Base-by-base conservation (phyloP, 2,113 vertebrate genomes). In the Pomatostomus ruficeps region DNA sequence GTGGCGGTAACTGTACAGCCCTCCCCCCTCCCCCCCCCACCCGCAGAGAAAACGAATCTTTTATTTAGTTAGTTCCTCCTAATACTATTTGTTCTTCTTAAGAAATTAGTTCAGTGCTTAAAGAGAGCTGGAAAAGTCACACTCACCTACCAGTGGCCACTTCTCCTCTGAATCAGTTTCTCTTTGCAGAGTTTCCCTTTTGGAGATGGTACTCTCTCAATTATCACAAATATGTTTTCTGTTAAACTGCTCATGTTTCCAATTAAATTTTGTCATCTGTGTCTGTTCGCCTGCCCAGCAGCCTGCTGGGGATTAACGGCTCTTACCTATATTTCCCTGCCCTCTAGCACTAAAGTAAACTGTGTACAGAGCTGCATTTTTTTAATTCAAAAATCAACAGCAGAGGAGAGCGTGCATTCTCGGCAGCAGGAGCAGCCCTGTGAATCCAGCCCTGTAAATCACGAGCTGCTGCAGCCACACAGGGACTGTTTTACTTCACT, bases 341-440 rank as follows among this genome's bases (percentile, higher is more conserved):
- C 95, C 96, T 97, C 94, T 43, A 92, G 96, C 97, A 97, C 95
- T 85, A 97, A 93, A 97, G 92, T 97, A 97, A 98, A 97, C 97
- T 94, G 96, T 97, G 94, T 95, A 94, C 65, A 96, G 93, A 97
- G 97, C 96, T 42, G 97, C 96, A 97, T 97, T 97, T 95, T 98
- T 97, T 96, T 97, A 98, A 98, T 98, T 98, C 97, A 98, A 98
- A 98, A 97, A 97, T 97, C 98, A 98, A 98, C 98, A 98, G 98
- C 97, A 28, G 96, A 48, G 76, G 42, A 76, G 85, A 95, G 93
- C 23, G 65, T 91, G 95, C n/a, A 61, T 94, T 89, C 96, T 85
- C 92, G 5, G 97, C 97, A 93, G 97, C 96, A 52, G 94, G 80
- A 95, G 91, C 95, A 93, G 96, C 97, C 92, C 97, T 78, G 92